phyloP scores from a whole-genome alignment of 2,113 vertebrate genomes.

The Barnardius zonarius region DNA sequence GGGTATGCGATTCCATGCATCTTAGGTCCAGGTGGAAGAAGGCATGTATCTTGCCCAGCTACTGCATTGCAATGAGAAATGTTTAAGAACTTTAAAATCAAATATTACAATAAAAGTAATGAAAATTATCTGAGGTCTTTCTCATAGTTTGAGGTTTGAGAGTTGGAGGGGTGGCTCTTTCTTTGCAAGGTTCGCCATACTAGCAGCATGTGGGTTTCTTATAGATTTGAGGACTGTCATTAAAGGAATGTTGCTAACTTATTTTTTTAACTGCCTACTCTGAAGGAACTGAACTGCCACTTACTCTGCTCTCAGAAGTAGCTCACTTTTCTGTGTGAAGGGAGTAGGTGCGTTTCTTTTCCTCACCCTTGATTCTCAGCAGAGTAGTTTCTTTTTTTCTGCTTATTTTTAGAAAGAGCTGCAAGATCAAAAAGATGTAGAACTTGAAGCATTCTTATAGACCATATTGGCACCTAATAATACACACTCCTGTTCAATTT shows the following conservation, averaged over 20 bases:
- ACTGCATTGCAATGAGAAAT: not conserved
- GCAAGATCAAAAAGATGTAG: not conserved
- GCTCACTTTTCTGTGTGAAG: not conserved
- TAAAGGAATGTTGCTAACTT: not conserved
- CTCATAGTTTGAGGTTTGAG: not conserved
- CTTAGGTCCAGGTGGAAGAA: not conserved
- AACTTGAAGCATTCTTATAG: not conserved
- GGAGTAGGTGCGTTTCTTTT: not conserved
- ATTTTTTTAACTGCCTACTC: not conserved
- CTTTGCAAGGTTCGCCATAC: not conserved
- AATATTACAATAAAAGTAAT: not conserved
- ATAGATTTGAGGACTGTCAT: not conserved
- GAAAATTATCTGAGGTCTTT: not conserved
- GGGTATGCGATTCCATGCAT: rapidly evolving
- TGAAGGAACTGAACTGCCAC: not conserved
- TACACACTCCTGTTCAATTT: not conserved
- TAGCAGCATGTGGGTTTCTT: not conserved
- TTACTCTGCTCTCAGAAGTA: not conserved
- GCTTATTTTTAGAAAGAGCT: not conserved
- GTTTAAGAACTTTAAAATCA: not conserved
- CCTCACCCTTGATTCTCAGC: not conserved
- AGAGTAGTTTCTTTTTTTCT: not conserved
- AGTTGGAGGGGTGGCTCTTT: not conserved
- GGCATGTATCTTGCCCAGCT: not conserved
- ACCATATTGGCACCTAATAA: not conserved